Percentiles rank a stretch among this genome's conserved stretches.
Conservation (phyloP, 2,113 vertebrate genomes). For the Leucopternis melanops region DNA sequence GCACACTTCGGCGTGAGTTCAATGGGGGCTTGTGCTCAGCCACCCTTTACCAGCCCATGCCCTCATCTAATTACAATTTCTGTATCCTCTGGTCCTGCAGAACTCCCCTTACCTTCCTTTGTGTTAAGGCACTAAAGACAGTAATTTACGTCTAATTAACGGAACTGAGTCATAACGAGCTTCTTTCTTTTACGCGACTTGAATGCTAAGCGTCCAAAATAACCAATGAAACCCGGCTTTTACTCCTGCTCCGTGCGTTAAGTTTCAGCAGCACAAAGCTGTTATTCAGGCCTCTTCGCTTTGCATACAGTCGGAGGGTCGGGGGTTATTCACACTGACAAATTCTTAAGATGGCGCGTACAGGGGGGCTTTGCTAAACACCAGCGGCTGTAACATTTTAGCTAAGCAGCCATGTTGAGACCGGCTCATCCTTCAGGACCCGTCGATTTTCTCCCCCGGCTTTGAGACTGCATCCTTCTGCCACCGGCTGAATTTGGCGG, state of each 20-base stretch:
- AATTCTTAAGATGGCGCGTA: slow-evolving; percentile 72
- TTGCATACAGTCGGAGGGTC: slow-evolving; percentile 81
- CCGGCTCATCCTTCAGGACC: slow-evolving; percentile 11
- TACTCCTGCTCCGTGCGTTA: slow-evolving; percentile 31
- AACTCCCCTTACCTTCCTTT: slow-evolving; percentile 74
- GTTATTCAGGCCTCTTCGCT: slow-evolving; percentile 69
- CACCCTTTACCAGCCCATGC: slow-evolving; percentile 54
- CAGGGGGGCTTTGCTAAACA: slow-evolving; percentile 67
- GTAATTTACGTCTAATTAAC: slow-evolving; percentile 82
- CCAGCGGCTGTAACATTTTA: slow-evolving; percentile 69
- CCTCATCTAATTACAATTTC: slow-evolving; percentile 72
- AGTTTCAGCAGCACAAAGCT: slow-evolving; percentile 70
- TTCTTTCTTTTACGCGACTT: slow-evolving; percentile 66
- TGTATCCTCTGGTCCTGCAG: slow-evolving; percentile 65
- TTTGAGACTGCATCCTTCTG: slow-evolving; percentile 70
- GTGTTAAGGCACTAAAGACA: slow-evolving; percentile 66
- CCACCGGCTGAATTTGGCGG: slow-evolving; percentile 67
- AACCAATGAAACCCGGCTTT: slow-evolving; percentile 66
- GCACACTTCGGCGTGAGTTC: neutral
- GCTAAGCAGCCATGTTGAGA: slow-evolving; percentile 55
- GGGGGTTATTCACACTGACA: slow-evolving; percentile 81
- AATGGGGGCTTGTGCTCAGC: slow-evolving; percentile 61
- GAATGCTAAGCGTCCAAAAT: slow-evolving; percentile 71
- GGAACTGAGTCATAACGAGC: slow-evolving; percentile 78
- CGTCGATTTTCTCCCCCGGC: slow-evolving; percentile 30